Evolutionary conservation across 2,113 vertebrate species (phyloP).

Genomic region (Chionis minor): DNA sequence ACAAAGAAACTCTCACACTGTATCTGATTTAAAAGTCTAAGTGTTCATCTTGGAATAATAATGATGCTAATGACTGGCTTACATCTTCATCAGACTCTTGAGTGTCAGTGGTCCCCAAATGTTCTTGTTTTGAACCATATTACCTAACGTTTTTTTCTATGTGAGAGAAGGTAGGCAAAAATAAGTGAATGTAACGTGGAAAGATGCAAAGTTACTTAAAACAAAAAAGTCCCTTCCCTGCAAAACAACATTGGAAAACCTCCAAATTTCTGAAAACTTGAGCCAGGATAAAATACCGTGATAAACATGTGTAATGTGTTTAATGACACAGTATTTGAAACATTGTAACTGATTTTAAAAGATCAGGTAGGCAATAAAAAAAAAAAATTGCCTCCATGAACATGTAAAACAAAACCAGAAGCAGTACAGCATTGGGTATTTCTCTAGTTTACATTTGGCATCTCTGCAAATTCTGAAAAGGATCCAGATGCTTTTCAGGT

Average conservation of each 20-base stretch:
- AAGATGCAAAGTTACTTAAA: not conserved
- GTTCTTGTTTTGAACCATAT: not conserved
- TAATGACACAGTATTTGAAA: not conserved
- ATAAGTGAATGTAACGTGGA: not conserved
- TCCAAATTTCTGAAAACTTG: not conserved
- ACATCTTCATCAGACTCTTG: not conserved
- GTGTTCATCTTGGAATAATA: not conserved
- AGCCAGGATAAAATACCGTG: not conserved
- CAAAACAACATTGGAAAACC: not conserved
- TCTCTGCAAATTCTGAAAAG: not conserved
- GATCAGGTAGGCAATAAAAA: not conserved
- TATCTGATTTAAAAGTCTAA: not conserved
- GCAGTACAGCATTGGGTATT: not conserved
- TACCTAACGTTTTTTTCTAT: not conserved
- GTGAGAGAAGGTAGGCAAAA: not conserved
- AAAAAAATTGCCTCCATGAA: not conserved
- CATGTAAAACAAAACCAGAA: not conserved
- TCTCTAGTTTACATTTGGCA: not conserved
- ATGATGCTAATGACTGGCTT: not conserved
- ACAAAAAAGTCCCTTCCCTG: rapidly evolving
- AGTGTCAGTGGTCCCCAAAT: not conserved
- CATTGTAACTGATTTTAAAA: not conserved
- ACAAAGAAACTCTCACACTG: not conserved
- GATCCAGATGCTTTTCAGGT: not conserved
- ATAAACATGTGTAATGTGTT: not conserved